Evolutionary conservation across 2,888 invertebrate species (phyloP), one percentile per base, ranked within the genome.

Genomic region (Physocephala rufipes): DNA sequence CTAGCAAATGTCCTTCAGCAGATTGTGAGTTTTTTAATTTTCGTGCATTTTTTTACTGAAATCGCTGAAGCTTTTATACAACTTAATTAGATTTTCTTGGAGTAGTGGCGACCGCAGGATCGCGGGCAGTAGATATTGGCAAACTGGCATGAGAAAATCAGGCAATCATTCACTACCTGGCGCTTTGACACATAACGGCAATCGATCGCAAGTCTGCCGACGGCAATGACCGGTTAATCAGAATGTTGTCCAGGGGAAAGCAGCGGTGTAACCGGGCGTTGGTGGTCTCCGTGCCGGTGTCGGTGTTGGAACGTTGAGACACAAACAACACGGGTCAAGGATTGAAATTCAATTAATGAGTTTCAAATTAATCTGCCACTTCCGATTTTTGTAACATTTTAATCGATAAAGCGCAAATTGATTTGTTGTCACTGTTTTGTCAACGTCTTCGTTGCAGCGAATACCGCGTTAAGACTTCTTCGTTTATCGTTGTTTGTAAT

Each of bases 281-380:
- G 26, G 24, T 24, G 9, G 24, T 12, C 7, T 16, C 12, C 1
- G 47, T 15, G 19, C 1, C 58, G 12, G 2, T 21, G 16, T 16
- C 58, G 58, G n/a, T 58, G 58, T 9, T 13, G 13, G 47, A 47
- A 47, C 12, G 16, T 47, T 15, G 47, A 47, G 47, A n/a, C n/a
- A n/a, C n/a, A n/a, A n/a, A n/a, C n/a, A n/a, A n/a, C n/a, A n/a
- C n/a, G 36, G 36, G 9, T 36, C 73, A 73, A 80, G 78, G 61
- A 81, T 80, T 81, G 79, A 82, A 81, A 82, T 82, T 81, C 81
- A 81, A 81, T 81, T 81, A 81, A 82, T 81, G 82, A 80, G 76
- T 72, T 68, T 16, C 81, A 81, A 82, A 83, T 81, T 81, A 83
- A 81, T 79, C 82, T 82, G 83, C 82, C 83, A 81, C 82, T 81